A percentile compares a stretch with the other conserved stretches of the same genome.
phyloP scores from a whole-genome alignment of 2,888 invertebrate genomes.

The Danaus chrysippus region DNA sequence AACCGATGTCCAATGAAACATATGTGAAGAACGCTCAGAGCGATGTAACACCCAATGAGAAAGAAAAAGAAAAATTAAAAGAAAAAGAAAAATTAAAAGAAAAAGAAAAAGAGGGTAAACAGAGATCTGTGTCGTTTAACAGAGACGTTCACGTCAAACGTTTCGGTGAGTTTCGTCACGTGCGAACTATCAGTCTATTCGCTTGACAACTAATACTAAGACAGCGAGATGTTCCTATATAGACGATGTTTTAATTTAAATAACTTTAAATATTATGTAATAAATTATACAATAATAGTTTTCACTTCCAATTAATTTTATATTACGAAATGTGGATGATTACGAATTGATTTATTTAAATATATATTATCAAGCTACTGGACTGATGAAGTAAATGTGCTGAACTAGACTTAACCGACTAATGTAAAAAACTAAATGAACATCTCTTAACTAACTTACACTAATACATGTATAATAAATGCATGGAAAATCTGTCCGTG shows the following conservation, averaged over 20 bases:
- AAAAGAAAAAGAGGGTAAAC: slow-evolving; percentile 72
- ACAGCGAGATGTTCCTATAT: too few relatives aligned
- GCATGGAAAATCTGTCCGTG: background rate
- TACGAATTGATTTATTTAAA: background rate
- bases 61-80: slow-evolving; percentile 64
- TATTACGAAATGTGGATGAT: background rate
- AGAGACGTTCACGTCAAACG: slow-evolving; percentile 94
- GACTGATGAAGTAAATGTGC: background rate
- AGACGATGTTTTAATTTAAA: too few relatives aligned
- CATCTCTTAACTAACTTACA: background rate
- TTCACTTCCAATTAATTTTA: too few relatives aligned
- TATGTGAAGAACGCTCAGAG: slow-evolving; percentile 62
- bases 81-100: slow-evolving; percentile 51
- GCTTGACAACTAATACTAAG: slow-evolving; percentile 20
- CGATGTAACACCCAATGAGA: slow-evolving; percentile 54
- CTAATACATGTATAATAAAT: background rate
- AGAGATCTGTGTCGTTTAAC: slow-evolving; percentile 91
- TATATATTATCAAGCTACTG: background rate
- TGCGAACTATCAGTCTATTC: slow-evolving; percentile 25
- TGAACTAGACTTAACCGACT: slow-evolving; percentile 1
- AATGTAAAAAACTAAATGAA: background rate
- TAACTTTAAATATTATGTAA: too few relatives aligned
- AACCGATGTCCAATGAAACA: slow-evolving; percentile 71
- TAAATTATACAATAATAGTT: too few relatives aligned
- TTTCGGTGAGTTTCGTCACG: slow-evolving; percentile 83